These are phyloP conservation scores for Harmothoe impar DNA, from an alignment of 2,888 invertebrate species.

Conservation along the genomic window DNA sequence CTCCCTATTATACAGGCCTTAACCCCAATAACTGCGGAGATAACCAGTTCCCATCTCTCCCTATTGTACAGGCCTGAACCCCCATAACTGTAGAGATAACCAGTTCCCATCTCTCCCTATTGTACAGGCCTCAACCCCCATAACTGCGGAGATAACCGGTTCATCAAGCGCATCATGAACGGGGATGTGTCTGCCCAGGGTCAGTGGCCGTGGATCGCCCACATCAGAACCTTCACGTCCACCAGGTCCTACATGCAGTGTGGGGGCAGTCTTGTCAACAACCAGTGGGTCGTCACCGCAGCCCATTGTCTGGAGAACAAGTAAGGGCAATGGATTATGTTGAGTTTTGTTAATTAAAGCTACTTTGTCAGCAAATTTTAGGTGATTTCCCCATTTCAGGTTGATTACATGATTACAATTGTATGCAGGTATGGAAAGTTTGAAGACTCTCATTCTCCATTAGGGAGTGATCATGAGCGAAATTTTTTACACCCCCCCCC, in stretches of 20 bases:
- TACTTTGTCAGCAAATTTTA: too few species aligned
- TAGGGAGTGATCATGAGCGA: background rate
- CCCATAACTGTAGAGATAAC: too few species aligned
- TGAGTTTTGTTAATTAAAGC: background rate
- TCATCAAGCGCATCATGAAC: slow-evolving; percentile 35
- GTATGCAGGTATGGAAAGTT: too few species aligned
- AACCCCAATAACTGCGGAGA: too few species aligned
- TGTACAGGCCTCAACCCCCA: background rate
- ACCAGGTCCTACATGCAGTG: slow-evolving; percentile 4
- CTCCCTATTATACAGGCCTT: too few species aligned
- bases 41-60: too few species aligned
- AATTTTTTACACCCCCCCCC: too few species aligned
- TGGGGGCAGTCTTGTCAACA: slow-evolving; percentile 24
- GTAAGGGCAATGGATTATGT: background rate
- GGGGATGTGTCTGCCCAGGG: background rate
- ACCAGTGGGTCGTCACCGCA: slow-evolving; percentile 30
- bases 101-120: too few species aligned
- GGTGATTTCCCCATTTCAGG: too few species aligned
- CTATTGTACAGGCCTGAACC: too few species aligned
- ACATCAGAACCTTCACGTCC: slow-evolving; percentile 17
- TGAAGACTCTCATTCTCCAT: background rate
- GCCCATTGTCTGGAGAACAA: slow-evolving; percentile 49
- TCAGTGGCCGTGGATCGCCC: slow-evolving; percentile 46
- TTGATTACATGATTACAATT: too few species aligned
- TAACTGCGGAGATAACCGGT: background rate